Conservation (phyloP, 2,113 vertebrate species). For the Centropus bengalensis region DNA sequence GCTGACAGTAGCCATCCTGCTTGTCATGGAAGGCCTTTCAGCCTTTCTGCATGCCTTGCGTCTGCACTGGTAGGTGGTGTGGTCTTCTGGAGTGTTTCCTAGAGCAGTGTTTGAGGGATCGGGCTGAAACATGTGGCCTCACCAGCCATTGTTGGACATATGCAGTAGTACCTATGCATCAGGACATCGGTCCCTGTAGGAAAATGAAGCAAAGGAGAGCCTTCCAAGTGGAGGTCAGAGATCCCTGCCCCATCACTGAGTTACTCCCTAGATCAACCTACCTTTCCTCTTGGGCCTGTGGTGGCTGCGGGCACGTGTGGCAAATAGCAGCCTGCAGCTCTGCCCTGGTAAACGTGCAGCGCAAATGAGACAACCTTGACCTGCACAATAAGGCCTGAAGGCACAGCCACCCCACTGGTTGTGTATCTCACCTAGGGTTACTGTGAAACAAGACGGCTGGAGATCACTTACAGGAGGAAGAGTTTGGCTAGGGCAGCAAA, state of each 20-base stretch:
- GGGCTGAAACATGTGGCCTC: background rate
- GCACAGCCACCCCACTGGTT: background rate
- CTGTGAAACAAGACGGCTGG: background rate
- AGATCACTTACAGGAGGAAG: background rate
- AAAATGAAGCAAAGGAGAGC: background rate
- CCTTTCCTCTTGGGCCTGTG: background rate
- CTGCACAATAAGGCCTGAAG: background rate
- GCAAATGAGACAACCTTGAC: background rate
- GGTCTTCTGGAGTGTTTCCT: background rate
- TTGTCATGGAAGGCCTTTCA: constrained; percentile 88
- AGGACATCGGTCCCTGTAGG: background rate
- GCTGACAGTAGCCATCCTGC: constrained; percentile 83
- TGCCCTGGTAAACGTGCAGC: background rate
- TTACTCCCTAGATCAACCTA: background rate
- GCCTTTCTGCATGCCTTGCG: constrained; percentile 86
- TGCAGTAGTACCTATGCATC: background rate
- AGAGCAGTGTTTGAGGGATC: background rate
- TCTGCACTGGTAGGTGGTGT: constrained; percentile 81
- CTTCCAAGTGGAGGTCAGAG: background rate
- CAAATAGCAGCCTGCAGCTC: background rate
- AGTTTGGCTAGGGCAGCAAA: background rate
- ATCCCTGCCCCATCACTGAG: background rate
- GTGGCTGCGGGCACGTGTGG: background rate
- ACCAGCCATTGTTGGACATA: background rate
- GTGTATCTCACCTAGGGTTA: background rate